Evolutionary conservation across 2,113 vertebrate genomes (phyloP).

Genomic region (Chlamydotis undulata): DNA sequence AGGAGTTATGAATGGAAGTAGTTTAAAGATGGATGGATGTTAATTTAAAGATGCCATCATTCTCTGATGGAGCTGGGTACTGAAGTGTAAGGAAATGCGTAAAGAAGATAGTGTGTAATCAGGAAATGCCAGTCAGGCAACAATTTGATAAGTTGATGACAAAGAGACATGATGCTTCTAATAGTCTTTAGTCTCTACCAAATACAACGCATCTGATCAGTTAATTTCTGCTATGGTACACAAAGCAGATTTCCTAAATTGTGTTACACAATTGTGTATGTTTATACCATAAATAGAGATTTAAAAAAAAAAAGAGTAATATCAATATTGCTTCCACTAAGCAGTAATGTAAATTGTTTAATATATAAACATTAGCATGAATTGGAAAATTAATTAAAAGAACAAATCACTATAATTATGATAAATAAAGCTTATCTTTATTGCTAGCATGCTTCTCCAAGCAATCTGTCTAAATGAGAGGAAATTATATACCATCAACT

Average conservation of each 20-base stretch:
- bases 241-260: conserved; percentile 4
- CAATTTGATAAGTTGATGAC: conserved; percentile 39
- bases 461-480: conserved; percentile 68
- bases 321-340: conserved; percentile 35
- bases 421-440: conserved; percentile 69
- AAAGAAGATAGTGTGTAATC: conserved; percentile 18
- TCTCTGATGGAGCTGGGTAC: conserved; percentile 1
- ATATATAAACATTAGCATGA: conserved; percentile 54
- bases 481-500: conserved; percentile 62
- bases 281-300: background rate
- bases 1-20: conserved; percentile 56
- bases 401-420: conserved; percentile 63
- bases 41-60: conserved; percentile 44
- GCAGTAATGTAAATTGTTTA: conserved; percentile 60
- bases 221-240: background rate
- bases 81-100: conserved; percentile 47
- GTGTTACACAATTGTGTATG: background rate
- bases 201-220: background rate
- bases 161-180: conserved; percentile 10
- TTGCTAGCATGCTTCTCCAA: conserved; percentile 56
- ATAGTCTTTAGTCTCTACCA: background rate
- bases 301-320: background rate
- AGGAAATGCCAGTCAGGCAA: conserved; percentile 45
- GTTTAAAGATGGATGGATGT: conserved; percentile 60
- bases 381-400: conserved; percentile 68